These are phyloP conservation scores for Meganola albula DNA, from an alignment of 2,888 invertebrate genomes.

Conservation along the genomic window DNA sequence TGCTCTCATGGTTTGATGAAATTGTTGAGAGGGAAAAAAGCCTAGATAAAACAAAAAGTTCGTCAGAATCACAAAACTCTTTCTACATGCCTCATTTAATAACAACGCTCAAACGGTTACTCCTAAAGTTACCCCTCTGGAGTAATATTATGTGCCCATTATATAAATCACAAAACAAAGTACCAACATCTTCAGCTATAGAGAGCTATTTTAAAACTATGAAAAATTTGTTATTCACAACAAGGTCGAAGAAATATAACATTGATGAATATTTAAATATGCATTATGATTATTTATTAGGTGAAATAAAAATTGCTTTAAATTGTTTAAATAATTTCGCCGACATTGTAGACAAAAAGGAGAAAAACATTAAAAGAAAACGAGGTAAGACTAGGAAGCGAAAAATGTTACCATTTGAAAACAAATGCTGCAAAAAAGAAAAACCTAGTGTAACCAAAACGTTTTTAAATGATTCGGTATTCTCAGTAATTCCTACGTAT, in stretches of 20 bases:
- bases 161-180: constrained; percentile 16
- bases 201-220: constrained; percentile 18
- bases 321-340: constrained; percentile 15
- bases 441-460: constrained; percentile 15
- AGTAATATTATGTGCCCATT: constrained; percentile 18
- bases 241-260: constrained; percentile 15
- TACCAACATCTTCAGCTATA: constrained; percentile 17
- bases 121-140: constrained; percentile 18
- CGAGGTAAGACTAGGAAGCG: constrained; percentile 17
- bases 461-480: constrained; percentile 17
- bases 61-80: constrained; percentile 14
- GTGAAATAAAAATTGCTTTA: constrained; percentile 16
- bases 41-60: constrained; percentile 15
- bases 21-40: constrained; percentile 17
- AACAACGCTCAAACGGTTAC: constrained; percentile 17
- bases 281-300: constrained; percentile 15
- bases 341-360: constrained; percentile 14
- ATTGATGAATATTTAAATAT: constrained; percentile 17
- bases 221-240: constrained; percentile 16
- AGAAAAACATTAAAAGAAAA: constrained; percentile 16
- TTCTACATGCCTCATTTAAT: constrained; percentile 18
- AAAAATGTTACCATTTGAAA: constrained; percentile 12
- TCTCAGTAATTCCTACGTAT: constrained; percentile 17
- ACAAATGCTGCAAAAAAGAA: constrained; percentile 16
- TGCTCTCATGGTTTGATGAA: constrained; percentile 14